These are phyloP conservation scores for Bugula neritina DNA, from an alignment of 2,888 invertebrate genomes.

Conservation along the genomic window DNA sequence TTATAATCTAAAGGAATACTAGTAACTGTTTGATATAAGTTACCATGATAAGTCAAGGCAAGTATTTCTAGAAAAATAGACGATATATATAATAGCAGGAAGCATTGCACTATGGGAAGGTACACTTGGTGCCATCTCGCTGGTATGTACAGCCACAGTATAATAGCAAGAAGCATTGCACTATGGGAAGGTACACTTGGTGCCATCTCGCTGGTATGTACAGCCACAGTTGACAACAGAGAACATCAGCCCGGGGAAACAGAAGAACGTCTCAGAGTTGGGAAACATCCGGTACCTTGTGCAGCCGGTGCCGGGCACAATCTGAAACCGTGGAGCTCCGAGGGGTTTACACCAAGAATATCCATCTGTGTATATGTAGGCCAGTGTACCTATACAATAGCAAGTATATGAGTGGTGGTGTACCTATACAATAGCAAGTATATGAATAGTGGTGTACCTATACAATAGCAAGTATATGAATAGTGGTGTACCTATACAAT, in stretches of 20 bases:
- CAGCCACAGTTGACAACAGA: conserved; percentile 9
- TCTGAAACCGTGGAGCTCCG: conserved; percentile 4
- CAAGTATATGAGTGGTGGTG: too few species aligned
- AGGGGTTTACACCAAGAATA: conserved; percentile 11
- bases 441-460: too few species aligned
- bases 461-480: too few species aligned
- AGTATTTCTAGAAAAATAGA: too few species aligned
- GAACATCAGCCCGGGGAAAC: conserved; percentile 16
- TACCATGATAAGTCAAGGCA: too few species aligned
- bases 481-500: too few species aligned
- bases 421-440: too few species aligned
- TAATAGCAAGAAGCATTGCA: too few species aligned
- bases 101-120: not conserved
- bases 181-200: not conserved
- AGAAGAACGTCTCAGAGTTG: conserved; percentile 3
- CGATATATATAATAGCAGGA: too few species aligned
- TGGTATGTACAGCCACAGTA: conserved; percentile 18
- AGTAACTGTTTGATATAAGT: too few species aligned
- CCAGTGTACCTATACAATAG: not conserved
- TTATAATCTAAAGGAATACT: too few species aligned
- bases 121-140: not conserved
- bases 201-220: not conserved
- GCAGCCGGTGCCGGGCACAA: not conserved
- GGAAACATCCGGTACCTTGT: not conserved
- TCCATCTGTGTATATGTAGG: not conserved